Conservation (phyloP, 1,140 invertebrate species). For the Drosophila mayri region DNA sequence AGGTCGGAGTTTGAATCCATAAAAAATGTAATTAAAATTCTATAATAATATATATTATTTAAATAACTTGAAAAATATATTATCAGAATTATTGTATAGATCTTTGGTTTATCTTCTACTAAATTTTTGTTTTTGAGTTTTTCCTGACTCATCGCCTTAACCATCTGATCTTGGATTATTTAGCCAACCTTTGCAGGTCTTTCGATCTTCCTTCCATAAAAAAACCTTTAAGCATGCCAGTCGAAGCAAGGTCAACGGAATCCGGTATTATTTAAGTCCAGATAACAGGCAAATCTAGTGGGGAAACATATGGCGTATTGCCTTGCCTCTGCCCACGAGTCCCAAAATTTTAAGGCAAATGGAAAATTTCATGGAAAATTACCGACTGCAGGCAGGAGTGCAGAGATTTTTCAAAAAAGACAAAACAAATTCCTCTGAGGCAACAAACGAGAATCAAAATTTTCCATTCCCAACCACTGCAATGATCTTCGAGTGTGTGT, state of each 20-base stretch:
- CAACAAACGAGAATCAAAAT: constrained; percentile 69
- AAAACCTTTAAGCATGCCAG: constrained; percentile 46
- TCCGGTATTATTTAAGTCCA: constrained; percentile 17
- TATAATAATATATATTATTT: not conserved
- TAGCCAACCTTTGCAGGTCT: not conserved
- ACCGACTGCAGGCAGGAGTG: constrained; percentile 56
- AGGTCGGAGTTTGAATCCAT: constrained; percentile 8
- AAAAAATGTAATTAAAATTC: not conserved
- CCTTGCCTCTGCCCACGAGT: constrained; percentile 3
- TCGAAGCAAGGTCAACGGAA: constrained; percentile 49
- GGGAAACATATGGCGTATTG: not conserved
- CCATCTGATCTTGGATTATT: not conserved
- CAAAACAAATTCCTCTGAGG: constrained; percentile 38
- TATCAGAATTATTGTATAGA: not conserved
- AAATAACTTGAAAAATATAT: not conserved
- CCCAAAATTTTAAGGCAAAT: constrained; percentile 54
- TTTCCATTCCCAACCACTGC: constrained; percentile 65
- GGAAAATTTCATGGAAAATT: constrained; percentile 77
- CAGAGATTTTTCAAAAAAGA: constrained; percentile 31
- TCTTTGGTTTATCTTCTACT: not conserved
- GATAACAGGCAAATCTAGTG: not conserved
- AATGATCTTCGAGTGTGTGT: constrained; percentile 17
- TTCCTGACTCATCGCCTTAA: not conserved
- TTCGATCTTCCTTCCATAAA: constrained; percentile 16
- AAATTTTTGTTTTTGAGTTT: not conserved